Evolutionary conservation across 2,888 invertebrate genomes (phyloP), one percentile per base, ranked within the genome.

Genomic region (Sthenelais limicola): DNA sequence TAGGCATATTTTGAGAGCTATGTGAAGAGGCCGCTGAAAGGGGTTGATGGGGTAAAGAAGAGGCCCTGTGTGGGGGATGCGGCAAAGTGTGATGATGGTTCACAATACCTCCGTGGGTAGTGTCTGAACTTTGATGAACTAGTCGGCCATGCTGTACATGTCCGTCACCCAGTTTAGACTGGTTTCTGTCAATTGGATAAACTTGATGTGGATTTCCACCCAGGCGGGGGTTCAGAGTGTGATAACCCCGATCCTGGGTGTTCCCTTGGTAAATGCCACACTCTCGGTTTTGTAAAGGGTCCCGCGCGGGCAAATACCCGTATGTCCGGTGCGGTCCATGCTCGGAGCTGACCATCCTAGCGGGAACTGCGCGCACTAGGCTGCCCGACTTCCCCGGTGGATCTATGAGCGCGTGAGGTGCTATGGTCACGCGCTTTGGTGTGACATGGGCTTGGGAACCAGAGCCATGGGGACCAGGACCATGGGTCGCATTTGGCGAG

Each of bases 361-460:
- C 38, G 24, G 62, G 62, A 24, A 62, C 62, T 21, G 62, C 62
- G 62, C 62, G 62, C 7, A 62, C 62, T 35, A 62, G 62, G 43
- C 62, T 62, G 35, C 62, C 62, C n/a, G 62, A 38, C 21, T 62
- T 62, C 18, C 62, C 62, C 38, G 38, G 62, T 15, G 62, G 62
- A 43, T 62, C 62, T 9, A 62, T 62, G 35, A 62, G 62, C 26
- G 62, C 62, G 38, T 62, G 62, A 5, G 62, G 62, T 26, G 62
- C 62, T 24, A 62, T 62, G 62, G 62, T 62, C 38, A 62, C 62
- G n/a, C 62, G 62, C 62, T 62, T 62, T 21, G 62, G 35, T 21
- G 62, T 24, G 24, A 1, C 2, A 5, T 3, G 38, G 24, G 62
- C 21, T 35, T 32, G 56, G 4, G 30, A 7, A 24, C 38, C 62